These are phyloP conservation scores for Lonchura striata DNA, from an alignment of 2,113 vertebrate genomes.

Conservation along the genomic window DNA sequence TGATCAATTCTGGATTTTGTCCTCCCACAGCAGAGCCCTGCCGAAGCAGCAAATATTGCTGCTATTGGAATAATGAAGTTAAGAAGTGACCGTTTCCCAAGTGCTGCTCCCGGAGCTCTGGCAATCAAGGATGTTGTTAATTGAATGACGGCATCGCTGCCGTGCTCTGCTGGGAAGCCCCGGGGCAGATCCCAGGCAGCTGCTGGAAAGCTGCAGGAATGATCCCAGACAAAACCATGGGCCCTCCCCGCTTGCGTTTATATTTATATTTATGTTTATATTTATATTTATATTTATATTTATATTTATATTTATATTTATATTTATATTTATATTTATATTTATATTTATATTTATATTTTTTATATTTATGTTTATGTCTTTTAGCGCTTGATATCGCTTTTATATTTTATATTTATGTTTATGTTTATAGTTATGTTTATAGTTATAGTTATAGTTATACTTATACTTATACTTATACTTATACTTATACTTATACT, in stretches of 20 bases:
- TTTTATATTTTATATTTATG: too few relatives aligned
- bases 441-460: neutral
- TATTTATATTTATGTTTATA: neutral
- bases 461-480: neutral
- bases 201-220: neutral
- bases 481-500: too few relatives aligned
- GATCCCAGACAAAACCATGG: accelerated
- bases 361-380: neutral
- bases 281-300: neutral
- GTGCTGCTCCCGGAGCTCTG: neutral
- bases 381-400: too few relatives aligned
- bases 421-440: neutral
- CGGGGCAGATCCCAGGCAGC: accelerated
- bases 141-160: neutral
- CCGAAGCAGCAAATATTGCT: neutral
- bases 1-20: neutral
- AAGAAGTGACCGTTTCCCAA: neutral
- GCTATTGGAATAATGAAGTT: neutral
- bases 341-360: neutral
- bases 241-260: neutral
- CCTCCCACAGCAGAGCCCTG: neutral
- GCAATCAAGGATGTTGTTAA: conserved; percentile 21
- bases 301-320: neutral
- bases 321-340: neutral
- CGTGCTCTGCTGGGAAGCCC: accelerated